Percentiles rank a stretch among this genome's conserved stretches.
These are phyloP conservation scores for Clepsis dumicolana DNA, from an alignment of 2,888 invertebrate species.

Conservation along the genomic window DNA sequence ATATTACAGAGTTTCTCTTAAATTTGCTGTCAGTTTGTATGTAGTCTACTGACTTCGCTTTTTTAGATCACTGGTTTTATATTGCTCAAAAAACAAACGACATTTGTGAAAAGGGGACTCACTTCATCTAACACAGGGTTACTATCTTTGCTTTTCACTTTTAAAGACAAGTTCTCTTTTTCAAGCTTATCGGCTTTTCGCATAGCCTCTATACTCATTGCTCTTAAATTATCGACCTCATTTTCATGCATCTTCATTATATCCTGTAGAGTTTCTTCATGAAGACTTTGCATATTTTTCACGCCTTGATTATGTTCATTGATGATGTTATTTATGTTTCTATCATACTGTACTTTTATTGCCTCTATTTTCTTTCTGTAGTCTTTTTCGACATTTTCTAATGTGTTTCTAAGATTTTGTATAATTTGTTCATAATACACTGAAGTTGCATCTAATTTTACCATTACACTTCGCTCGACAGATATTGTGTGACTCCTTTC, in stretches of 20 bases:
- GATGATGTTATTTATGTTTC: constrained; percentile 80
- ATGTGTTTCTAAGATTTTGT: constrained; percentile 59
- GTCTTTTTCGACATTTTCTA: constrained; percentile 70
- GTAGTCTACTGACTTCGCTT: neutral
- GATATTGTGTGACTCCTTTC: constrained; percentile 43
- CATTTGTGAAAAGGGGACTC: neutral
- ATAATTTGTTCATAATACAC: constrained; percentile 70
- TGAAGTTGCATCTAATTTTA: constrained; percentile 56
- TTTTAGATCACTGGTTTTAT: no score
- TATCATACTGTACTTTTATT: constrained; percentile 84
- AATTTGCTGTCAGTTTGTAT: neutral
- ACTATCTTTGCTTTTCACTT: constrained; percentile 56
- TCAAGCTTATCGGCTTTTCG: constrained; percentile 73
- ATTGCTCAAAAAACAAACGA: neutral
- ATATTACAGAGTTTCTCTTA: neutral
- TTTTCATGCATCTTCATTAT: constrained; percentile 80
- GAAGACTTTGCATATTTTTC: constrained; percentile 81
- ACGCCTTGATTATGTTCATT: constrained; percentile 85
- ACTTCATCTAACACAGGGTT: constrained; percentile 61
- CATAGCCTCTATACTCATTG: constrained; percentile 80
- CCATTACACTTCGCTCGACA: constrained; percentile 57
- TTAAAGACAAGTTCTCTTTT: constrained; percentile 69
- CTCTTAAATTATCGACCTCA: constrained; percentile 80
- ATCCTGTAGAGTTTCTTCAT: constrained; percentile 81
- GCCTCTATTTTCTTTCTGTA: constrained; percentile 75